These are phyloP conservation scores for Trematomus loennbergii DNA, from an alignment of 2,113 vertebrate genomes.

Conservation along the genomic window DNA sequence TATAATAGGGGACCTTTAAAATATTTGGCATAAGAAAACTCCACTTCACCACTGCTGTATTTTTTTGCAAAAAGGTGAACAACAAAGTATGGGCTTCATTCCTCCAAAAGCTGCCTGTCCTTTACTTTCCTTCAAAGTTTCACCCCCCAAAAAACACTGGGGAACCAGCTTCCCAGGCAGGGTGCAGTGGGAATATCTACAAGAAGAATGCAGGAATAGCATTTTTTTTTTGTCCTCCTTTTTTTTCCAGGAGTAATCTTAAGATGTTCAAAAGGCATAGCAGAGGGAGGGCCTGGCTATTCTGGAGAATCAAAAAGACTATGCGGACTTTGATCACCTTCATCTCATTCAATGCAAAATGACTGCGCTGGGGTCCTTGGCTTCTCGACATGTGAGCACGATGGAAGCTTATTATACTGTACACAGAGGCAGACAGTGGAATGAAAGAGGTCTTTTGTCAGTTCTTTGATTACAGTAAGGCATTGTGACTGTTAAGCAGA, in stretches of 20 bases:
- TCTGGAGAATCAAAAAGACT: slow-evolving; percentile 82
- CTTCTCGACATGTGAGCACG: slow-evolving; percentile 67
- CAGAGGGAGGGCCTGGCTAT: slow-evolving; percentile 73
- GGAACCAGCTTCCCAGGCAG: slow-evolving; percentile 55
- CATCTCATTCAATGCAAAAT: slow-evolving; percentile 75
- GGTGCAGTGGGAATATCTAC: slow-evolving; percentile 71
- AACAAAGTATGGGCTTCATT: slow-evolving; percentile 30
- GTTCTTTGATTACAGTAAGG: slow-evolving; percentile 78
- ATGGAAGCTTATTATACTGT: slow-evolving; percentile 71
- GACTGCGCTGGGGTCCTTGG: slow-evolving; percentile 62
- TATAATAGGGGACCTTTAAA: not conserved
- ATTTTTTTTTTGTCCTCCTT: slow-evolving; percentile 46
- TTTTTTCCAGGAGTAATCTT: slow-evolving; percentile 48
- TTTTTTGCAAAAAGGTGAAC: not conserved
- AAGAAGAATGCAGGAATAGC: slow-evolving; percentile 76
- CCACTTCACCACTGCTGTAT: too few relatives aligned
- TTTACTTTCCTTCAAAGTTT: slow-evolving; percentile 61
- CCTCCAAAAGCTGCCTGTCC: slow-evolving; percentile 49
- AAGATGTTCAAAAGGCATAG: slow-evolving; percentile 81
- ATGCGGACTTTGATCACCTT: slow-evolving; percentile 80
- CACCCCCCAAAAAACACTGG: slow-evolving; percentile 23
- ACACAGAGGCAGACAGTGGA: slow-evolving; percentile 73
- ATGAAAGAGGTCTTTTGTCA: slow-evolving; percentile 77
- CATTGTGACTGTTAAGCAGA: slow-evolving; percentile 75
- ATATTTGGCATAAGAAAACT: not conserved